These are phyloP conservation scores for Rhabdornis inornatus DNA, from an alignment of 2,113 vertebrate genomes.

Conservation along the genomic window DNA sequence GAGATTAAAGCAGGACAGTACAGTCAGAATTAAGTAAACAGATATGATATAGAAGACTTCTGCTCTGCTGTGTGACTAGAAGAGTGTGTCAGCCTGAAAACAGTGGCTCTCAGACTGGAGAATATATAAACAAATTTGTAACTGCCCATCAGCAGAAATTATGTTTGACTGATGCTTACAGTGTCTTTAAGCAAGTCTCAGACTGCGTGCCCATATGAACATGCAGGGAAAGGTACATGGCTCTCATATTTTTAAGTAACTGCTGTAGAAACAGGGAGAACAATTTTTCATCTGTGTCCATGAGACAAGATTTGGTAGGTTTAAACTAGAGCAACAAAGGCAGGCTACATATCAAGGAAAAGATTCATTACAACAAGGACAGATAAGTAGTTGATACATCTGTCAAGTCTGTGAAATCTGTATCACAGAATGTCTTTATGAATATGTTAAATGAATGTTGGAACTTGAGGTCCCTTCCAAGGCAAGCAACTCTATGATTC, in stretches of 20 bases:
- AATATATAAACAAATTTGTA: not conserved
- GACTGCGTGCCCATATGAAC: fast-evolving
- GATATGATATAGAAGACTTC: not conserved
- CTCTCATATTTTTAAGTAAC: not conserved
- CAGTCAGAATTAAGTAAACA: not conserved
- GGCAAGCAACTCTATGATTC: not conserved
- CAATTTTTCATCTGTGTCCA: not conserved
- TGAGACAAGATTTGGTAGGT: not conserved
- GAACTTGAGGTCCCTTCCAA: not conserved
- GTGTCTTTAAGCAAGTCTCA: not conserved
- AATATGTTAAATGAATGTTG: not conserved
- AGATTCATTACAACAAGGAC: not conserved
- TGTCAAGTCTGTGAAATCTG: not conserved
- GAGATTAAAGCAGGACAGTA: not conserved
- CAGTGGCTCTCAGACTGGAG: not conserved
- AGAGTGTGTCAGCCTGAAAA: not conserved
- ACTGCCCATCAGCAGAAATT: not conserved
- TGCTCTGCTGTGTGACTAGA: not conserved
- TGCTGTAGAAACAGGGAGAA: not conserved
- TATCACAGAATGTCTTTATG: not conserved
- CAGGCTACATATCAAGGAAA: not conserved
- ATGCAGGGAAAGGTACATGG: not conserved
- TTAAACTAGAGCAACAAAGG: not conserved
- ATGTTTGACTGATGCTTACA: not conserved
- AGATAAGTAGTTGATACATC: not conserved